Evolutionary conservation across 2,888 invertebrate genomes (phyloP).

Genomic region (Apeira syringaria): DNA sequence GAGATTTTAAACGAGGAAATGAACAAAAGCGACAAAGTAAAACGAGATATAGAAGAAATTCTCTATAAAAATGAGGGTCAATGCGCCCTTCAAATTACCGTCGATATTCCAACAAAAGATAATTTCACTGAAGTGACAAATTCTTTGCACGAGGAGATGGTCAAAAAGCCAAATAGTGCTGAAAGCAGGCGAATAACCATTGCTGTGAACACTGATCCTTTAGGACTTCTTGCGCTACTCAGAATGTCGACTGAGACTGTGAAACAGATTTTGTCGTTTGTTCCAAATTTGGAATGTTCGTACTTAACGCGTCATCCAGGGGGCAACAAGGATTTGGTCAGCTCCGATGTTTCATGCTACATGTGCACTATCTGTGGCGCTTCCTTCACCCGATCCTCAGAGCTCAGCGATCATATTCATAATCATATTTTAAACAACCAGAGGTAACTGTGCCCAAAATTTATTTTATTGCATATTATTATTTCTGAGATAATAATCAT

Average conservation of each 20-base stretch:
- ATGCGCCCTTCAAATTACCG: slow-evolving; percentile 43
- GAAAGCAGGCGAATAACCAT: slow-evolving; percentile 41
- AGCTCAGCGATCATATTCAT: slow-evolving; percentile 60
- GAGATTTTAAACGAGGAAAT: slow-evolving; percentile 46
- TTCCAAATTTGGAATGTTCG: slow-evolving; percentile 53
- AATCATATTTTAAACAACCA: slow-evolving; percentile 50
- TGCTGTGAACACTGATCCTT: slow-evolving; percentile 71
- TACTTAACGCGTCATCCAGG: slow-evolving; percentile 40
- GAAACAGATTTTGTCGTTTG: slow-evolving; percentile 52
- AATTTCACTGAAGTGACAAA: slow-evolving; percentile 54
- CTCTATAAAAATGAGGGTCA: slow-evolving; percentile 33
- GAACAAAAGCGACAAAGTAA: slow-evolving; percentile 49
- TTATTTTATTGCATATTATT: slow-evolving; percentile 16
- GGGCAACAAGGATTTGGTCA: slow-evolving; percentile 26
- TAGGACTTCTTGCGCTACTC: slow-evolving; percentile 55
- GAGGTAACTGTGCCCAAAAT: slow-evolving; percentile 44
- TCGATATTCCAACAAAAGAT: slow-evolving; percentile 60
- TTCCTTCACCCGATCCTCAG: slow-evolving; percentile 50
- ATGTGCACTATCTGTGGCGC: slow-evolving; percentile 67
- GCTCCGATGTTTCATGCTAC: slow-evolving; percentile 35
- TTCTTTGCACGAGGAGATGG: slow-evolving; percentile 38
- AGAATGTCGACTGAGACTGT: slow-evolving; percentile 57
- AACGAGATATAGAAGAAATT: slow-evolving; percentile 47
- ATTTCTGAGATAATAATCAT: no score
- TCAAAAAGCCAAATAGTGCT: background rate